Evolutionary conservation across 2,888 invertebrate genomes (phyloP), one percentile per base, ranked within the genome.

Genomic region (Orthosia gracilis): DNA sequence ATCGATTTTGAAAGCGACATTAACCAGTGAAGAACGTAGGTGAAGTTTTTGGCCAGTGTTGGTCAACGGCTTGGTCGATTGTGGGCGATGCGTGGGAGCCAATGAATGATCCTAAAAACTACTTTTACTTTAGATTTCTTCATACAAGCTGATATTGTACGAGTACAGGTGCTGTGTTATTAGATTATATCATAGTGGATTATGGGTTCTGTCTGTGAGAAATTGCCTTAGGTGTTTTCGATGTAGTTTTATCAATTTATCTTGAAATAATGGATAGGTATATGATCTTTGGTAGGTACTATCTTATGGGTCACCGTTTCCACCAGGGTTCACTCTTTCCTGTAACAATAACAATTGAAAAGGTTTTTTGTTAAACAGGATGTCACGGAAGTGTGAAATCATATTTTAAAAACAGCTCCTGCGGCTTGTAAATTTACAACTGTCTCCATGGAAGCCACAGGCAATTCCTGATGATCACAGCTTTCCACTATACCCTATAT

Each of bases 31-130:
- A 67, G 69, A 58, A 87, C 86, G 94, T 94, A 92, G 94, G 95
- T 90, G 92, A 91, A 73, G 78, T 85, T 92, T 95, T 94, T 94
- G 95, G 94, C 86, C 91, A 91, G 91, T 80, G 72, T 92, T 95
- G 96, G 96, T 94, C 96, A 95, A 94, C 89, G 89, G 87, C 85
- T 71, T 69, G 78, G 85, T 81, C 82, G 64, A 31, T 54, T 86
- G 93, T 92, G 91, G 93, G 93, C 82, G 84, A 73, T 68, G 77
- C 83, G 92, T 93, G 90, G 94, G 90, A 55, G 77, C 69, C 62
- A 66, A 82, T 87, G 86, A 87, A 87, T 80, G 78, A 80, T 85
- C 69, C 84, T 79, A 83, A 87, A 85, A 88, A 90, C 89, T 90
- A 91, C 92, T 92, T 91, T 92, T 91, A 92, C 92, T 91, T 87